These are phyloP conservation scores for Dorcus hopei DNA, from an alignment of 2,888 invertebrate genomes.

Conservation along the genomic window DNA sequence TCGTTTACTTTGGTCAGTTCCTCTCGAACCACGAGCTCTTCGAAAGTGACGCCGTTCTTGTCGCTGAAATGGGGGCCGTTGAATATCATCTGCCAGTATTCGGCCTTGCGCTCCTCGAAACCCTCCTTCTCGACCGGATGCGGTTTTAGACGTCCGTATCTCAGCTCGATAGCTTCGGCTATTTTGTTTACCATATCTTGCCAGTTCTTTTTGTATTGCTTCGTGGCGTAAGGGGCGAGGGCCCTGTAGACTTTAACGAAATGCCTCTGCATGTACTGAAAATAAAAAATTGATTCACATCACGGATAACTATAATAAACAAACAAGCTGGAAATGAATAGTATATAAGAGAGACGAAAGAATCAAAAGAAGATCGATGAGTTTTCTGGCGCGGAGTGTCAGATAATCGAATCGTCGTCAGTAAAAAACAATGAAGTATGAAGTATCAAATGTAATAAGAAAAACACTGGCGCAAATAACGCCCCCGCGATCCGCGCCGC, in stretches of 20 bases:
- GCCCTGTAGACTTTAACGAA: conserved; percentile 60
- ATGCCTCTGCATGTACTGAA: conserved; percentile 66
- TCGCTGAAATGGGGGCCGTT: conserved; percentile 67
- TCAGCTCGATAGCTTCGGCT: conserved; percentile 70
- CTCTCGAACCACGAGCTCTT: conserved; percentile 50
- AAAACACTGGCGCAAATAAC: too few relatives aligned
- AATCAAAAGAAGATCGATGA: too few relatives aligned
- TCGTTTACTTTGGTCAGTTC: conserved; percentile 37
- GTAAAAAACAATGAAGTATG: too few relatives aligned
- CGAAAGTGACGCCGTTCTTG: conserved; percentile 55
- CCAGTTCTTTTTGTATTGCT: conserved; percentile 56
- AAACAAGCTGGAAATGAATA: too few relatives aligned
- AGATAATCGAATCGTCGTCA: too few relatives aligned
- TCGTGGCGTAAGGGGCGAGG: conserved; percentile 59
- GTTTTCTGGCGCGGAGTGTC: too few relatives aligned
- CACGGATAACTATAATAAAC: background rate
- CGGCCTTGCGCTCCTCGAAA: conserved; percentile 64
- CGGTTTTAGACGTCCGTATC: conserved; percentile 68
- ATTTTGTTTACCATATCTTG: conserved; percentile 52
- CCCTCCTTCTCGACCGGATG: conserved; percentile 64
- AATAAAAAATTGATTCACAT: background rate
- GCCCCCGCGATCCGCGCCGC: too few relatives aligned
- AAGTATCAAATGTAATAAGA: too few relatives aligned
- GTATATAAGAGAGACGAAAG: too few relatives aligned
- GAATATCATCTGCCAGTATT: conserved; percentile 62